A percentile compares a stretch with the other conserved stretches of the same genome.
phyloP scores from a whole-genome alignment of 2,113 vertebrate genomes.

The Scomber colias region DNA sequence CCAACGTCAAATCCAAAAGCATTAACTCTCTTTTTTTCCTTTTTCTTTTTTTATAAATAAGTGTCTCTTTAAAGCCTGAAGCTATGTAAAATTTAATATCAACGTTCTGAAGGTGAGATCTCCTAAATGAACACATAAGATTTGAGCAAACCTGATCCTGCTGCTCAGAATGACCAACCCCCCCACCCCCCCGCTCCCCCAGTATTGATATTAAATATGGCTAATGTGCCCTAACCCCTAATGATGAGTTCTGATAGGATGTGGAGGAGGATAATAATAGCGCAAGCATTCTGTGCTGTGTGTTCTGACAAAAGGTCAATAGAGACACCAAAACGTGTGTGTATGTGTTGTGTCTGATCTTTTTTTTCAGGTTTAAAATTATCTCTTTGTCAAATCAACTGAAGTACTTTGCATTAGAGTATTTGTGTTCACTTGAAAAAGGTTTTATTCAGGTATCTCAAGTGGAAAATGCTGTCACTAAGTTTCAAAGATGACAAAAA shows the following conservation, averaged over 20 bases:
- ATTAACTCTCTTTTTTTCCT: no score
- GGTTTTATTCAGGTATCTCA: not conserved
- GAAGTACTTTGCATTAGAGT: not conserved
- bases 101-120: not conserved
- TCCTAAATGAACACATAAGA: not conserved
- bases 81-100: not conserved
- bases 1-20: no score
- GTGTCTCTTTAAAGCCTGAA: no score
- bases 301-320: slow-evolving; percentile 57
- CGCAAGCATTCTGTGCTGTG: slow-evolving; percentile 8
- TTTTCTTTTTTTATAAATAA: no score
- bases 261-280: slow-evolving; percentile 49
- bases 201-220: slow-evolving; percentile 19
- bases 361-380: not conserved
- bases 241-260: slow-evolving; percentile 11
- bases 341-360: not conserved
- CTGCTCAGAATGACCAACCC: not conserved
- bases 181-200: not conserved
- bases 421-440: not conserved
- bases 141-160: not conserved
- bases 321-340: slow-evolving; percentile 11
- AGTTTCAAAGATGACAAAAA: not conserved
- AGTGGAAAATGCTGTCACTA: not conserved
- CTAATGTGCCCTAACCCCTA: slow-evolving; percentile 6
- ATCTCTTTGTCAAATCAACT: not conserved